A percentile compares a stretch with the other conserved stretches of the same genome.
phyloP scores from a whole-genome alignment of 2,797 vertebrate genomes.

The Crax fasciolata region DNA sequence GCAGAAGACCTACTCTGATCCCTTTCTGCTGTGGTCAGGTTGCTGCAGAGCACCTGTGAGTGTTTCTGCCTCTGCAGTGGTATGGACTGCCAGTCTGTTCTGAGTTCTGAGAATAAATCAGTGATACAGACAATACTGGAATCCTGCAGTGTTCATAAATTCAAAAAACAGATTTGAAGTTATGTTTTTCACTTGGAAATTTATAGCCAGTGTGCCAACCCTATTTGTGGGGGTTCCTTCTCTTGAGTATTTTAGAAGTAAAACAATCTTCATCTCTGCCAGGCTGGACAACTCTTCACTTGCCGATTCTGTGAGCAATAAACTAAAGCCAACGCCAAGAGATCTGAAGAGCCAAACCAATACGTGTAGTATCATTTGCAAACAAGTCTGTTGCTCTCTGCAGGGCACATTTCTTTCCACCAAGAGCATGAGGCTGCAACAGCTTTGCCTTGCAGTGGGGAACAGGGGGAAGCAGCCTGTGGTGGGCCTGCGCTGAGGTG shows the following conservation, averaged over 20 bases:
- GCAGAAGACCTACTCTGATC: background rate
- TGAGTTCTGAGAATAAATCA: background rate
- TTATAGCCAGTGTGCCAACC: background rate
- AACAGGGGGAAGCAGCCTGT: background rate
- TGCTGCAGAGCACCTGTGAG: background rate
- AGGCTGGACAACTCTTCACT: background rate
- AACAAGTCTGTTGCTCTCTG: background rate
- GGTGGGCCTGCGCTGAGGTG: background rate
- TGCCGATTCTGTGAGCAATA: background rate
- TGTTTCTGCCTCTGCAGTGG: background rate
- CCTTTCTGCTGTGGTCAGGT: background rate
- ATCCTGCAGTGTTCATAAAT: background rate
- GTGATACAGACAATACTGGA: background rate
- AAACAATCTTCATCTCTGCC: background rate
- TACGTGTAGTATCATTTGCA: background rate
- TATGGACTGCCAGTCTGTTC: background rate
- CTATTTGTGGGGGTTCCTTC: background rate
- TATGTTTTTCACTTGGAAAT: background rate
- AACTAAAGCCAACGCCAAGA: background rate
- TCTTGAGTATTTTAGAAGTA: background rate
- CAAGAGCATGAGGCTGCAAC: background rate
- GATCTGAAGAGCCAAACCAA: background rate
- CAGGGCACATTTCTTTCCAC: background rate
- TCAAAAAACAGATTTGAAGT: background rate
- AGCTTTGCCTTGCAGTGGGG: background rate